Base-by-base conservation (phyloP, 2,888 invertebrate species). In the Steinernema carpocapsae region DNA sequence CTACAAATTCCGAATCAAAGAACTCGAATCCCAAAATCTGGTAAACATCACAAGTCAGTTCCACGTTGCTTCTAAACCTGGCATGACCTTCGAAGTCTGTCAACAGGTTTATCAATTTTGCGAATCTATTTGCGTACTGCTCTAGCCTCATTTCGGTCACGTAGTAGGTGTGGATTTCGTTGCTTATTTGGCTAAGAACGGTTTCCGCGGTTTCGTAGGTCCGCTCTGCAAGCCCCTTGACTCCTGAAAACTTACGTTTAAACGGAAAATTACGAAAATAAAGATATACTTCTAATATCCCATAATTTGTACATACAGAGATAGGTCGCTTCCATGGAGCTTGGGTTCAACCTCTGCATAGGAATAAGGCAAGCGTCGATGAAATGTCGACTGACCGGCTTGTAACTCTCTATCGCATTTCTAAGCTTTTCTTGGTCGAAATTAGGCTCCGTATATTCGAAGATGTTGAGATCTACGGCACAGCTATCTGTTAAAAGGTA, bases 161-260 rank as follows among this genome's bases (percentile, higher is more conserved):
- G 29, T 74, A 74, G 56, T 74, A 74, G 14, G 42, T 51, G 45
- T 74, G 74, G 26, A 74, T 19, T 22, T 74, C 74, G n/a, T 74
- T 51, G 17, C 71, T 43, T 7, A 37, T 43, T 43, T 64, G 42
- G 3, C 32, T 29, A 10, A 74, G 71, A 71, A 71, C 74, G 19
- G 71, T 51, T 22, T 74, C 71, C 37, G 71, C 74, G 19, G 46
- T 43, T 42, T 42, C n/a, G 42, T 43, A 70, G 7, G 74, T 74
- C 37, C 43, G 14, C 32, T 29, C 22, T 26, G 17, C 22, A 17
- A 74, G 37, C 26, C 45, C 59, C 19, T 26, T 17, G 0, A 74
- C 37, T 22, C 71, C 74, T 74, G 51, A 71, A 70, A 14, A 71
- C 24, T 14, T 7, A 10, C 43, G 19, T 48, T 1, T 43, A 43